Evolutionary conservation across 2,888 invertebrate genomes (phyloP).

Genomic region (Diploptera punctata): DNA sequence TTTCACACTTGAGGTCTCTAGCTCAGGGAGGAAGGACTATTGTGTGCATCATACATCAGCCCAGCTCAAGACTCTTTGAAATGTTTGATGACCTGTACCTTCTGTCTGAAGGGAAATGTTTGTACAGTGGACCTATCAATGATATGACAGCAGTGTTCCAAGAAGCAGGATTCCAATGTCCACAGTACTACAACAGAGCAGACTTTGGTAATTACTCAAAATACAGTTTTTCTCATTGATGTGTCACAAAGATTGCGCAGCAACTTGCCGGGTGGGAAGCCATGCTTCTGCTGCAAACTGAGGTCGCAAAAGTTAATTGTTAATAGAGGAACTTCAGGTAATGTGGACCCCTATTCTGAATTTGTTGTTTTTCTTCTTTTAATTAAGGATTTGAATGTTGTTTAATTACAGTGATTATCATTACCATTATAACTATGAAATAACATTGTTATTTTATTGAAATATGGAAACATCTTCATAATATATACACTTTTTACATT

Average conservation of each 20-base stretch:
- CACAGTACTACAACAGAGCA: constrained; percentile 79
- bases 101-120: constrained; percentile 69
- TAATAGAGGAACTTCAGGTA: too few species aligned
- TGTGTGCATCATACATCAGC: constrained; percentile 81
- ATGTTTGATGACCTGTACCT: constrained; percentile 76
- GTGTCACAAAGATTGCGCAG: neutral
- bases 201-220: constrained; percentile 73
- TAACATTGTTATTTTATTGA: too few species aligned
- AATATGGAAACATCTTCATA: too few species aligned
- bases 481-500: too few species aligned
- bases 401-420: too few species aligned
- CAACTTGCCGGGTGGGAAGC: too few species aligned
- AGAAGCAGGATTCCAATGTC: constrained; percentile 68
- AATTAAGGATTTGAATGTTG: too few species aligned
- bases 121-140: constrained; percentile 70
- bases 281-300: neutral
- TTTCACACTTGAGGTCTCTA: constrained; percentile 66
- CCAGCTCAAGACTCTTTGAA: constrained; percentile 75
- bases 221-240: too few species aligned
- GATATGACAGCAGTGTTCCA: constrained; percentile 66
- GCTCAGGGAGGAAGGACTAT: constrained; percentile 72
- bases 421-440: too few species aligned
- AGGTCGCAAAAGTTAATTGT: neutral
- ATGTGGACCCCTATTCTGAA: too few species aligned
- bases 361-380: too few species aligned